Conservation (phyloP, 2,888 invertebrate genomes). For the Mamestra brassicae region DNA sequence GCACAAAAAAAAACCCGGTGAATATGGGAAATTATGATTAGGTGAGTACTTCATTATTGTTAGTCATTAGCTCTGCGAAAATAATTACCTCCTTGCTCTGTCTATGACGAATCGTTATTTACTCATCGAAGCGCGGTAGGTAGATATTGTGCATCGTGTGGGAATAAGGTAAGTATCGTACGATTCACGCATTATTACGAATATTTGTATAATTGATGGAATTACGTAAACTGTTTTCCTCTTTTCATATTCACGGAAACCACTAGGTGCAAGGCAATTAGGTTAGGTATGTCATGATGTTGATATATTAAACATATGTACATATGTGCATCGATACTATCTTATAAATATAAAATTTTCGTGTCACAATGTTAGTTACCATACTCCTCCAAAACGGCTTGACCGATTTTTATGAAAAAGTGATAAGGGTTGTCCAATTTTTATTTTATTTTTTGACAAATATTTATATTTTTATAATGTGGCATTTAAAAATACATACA, state of each 20-base stretch:
- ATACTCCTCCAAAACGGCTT: too few relatives aligned
- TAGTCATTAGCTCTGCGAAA: slow-evolving; percentile 38
- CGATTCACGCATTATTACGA: slow-evolving; percentile 12
- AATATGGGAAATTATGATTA: slow-evolving; percentile 47
- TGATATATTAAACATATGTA: not conserved
- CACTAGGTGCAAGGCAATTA: not conserved
- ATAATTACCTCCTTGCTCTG: not conserved
- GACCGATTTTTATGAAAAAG: too few relatives aligned
- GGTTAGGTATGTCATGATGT: not conserved
- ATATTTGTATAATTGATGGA: not conserved
- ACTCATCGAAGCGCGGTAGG: slow-evolving; percentile 24
- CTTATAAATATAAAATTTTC: too few relatives aligned
- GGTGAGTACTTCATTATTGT: slow-evolving; percentile 39
- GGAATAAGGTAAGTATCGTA: not conserved
- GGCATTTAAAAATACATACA: too few relatives aligned
- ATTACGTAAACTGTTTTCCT: slow-evolving; percentile 8
- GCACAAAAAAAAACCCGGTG: slow-evolving; percentile 41
- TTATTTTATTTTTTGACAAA: too few relatives aligned
- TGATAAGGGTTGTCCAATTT: too few relatives aligned
- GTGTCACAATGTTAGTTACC: too few relatives aligned
- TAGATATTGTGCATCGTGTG: slow-evolving; percentile 14
- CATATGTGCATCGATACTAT: too few relatives aligned
- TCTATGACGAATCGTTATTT: slow-evolving; percentile 42
- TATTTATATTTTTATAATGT: too few relatives aligned
- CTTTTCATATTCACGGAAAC: slow-evolving; percentile 4